Base-by-base conservation (phyloP, 2,113 vertebrate genomes). In the Cottus gobio region DNA sequence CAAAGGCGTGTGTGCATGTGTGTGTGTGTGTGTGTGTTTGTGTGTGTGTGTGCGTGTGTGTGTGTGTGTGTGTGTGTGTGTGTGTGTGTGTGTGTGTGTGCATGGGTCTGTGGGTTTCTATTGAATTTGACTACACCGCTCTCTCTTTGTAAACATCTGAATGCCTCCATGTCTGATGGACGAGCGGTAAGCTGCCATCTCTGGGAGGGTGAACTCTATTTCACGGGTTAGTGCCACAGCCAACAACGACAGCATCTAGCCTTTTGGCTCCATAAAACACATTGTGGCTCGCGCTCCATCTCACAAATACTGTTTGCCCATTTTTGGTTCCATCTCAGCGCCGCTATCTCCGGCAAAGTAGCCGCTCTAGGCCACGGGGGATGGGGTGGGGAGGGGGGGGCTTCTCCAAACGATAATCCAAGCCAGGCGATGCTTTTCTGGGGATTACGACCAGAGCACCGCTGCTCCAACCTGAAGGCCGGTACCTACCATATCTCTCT, bases 151-250 rank as follows among this genome's bases (percentile, higher is more conserved):
- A 85, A 80, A 80, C 79, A 87, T 82, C 52, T 80, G 76, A 86
- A 80, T 78, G 76, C 30, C 83, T 85, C 62, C 30, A 77, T 81
- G 84, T 80, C 62, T 58, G 46, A 80, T 65, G 64, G 82, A 85
- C 76, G 66, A 79, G 87, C 48, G 48, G 54, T 69, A 69, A 70
- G 80, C 82, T 78, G 80, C 80, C 81, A 88, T 92, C 79, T 82
- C 87, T 85, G 63, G 2, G n/a, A 88, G 56, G 71, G 84, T 86
- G 85, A 93, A 91, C 90, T 93, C 93, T 88, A 88, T 92, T 95
- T 93, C 91, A 90, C 75, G 87, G 87, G 91, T 92, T 92, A 93
- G 86, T 75, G 88, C 77, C 58, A 70, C 82, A 85, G 71, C 80
- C 77, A 85, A 71, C 65, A 68, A 78, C 15, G 50, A 73, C 71